Evolutionary conservation across 1,140 invertebrate genomes (phyloP), one percentile per base, ranked within the genome.

Genomic region (Platyura marginata): DNA sequence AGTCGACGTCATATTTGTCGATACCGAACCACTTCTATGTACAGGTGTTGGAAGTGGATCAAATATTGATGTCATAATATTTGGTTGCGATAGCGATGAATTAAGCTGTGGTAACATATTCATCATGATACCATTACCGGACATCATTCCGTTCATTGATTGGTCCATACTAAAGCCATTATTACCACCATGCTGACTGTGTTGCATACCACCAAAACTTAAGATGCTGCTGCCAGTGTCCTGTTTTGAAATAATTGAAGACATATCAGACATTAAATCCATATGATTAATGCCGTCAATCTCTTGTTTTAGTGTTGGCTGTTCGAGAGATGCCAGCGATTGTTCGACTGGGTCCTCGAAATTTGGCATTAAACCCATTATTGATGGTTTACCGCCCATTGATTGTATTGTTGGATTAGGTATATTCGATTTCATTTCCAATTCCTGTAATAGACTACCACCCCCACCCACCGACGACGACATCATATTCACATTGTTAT

Each of bases 331-430:
- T 29, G 74, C 74, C 41, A 77, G 60, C 21, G 74, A 75, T 47
- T 75, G 67, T 54, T 77, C 75, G 46, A 77, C 64, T n/a, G 74
- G 73, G 55, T 77, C 75, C 35, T 65, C 56, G 52, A n/a, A 40
- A 23, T 40, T 40, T 40, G 38, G 38, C 21, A 40, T 18, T 18
- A 38, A 53, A 20, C 60, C 51, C 41, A 50, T 44, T 46, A 38
- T 13, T 18, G 36, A 38, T 13, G 25, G 25, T 21, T 38, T 38
- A 38, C 18, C 36, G 11, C 16, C 18, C 36, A 38, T 37, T 39
- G 47, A 32, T 8, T 11, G 40, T 44, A 21, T 23, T 45, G 44
- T 36, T 21, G 46, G 50, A 13, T 29, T 6, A 13, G 6, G 25
- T 13, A 29, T 29, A 8, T 29, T 6, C 25, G 25, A 8, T 29